Base-by-base conservation (phyloP, 2,797 vertebrate species). In the Falco concolor region DNA sequence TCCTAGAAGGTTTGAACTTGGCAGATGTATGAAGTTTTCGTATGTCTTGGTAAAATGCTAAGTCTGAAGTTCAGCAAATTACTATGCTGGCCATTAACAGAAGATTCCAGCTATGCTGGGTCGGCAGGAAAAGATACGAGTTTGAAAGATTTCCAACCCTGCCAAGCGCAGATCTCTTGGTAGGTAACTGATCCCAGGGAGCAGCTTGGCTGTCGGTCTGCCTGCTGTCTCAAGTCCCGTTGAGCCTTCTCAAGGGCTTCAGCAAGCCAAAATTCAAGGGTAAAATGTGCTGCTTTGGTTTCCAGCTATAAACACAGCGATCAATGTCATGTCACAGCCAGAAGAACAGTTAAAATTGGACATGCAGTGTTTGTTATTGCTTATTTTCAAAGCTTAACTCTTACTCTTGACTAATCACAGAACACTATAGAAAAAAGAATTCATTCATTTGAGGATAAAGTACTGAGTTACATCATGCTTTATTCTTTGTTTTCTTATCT, bases 1-100 rank as follows among this genome's bases (percentile, higher is more conserved):
- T 96, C 94, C 92, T 96, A 82, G 91, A 89, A 92, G 84, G 44
- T 73, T 32, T 85, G 87, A 85, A 50, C 73, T 92, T 81, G 27
- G 87, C 84, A 91, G 79, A 95, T 74, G 73, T 82, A 32, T 77
- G 76, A 93, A 68, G 18, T 83, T 91, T 96, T 81, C 3, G 0
- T 45, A 21, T 44, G 49, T 56, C 7, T 60, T 67, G 40, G 64
- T 95, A 72, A 91, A 91, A 92, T n/a, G 52, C 59, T 52, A 34
- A 76, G 49, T 84, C 84, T 92, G 77, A 79, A 89, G 91, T 81
- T 93, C 81, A 80, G 89, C 84, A 91, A 56, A 90, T 84, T 61
- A 47, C 40, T 73, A 7, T 84, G 81, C 82, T 95, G 96, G 72
- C 81, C 69, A 70, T 73, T 76, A 79, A 54, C 28, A 63, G 81